Base-by-base conservation (phyloP, 2,797 vertebrate genomes). In the Leptoclinus maculatus region DNA sequence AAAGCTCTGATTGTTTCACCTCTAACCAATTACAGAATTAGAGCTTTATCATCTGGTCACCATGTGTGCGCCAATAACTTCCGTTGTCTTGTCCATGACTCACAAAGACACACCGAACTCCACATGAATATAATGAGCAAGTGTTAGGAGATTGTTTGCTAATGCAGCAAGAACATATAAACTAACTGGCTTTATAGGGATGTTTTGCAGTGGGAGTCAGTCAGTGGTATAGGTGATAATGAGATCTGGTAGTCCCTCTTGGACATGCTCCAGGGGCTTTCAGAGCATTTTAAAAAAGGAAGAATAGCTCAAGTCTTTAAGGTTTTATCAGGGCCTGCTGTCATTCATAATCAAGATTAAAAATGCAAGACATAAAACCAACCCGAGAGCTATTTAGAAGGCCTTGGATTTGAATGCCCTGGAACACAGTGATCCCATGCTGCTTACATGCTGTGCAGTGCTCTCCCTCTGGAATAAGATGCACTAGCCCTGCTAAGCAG, bases 291-390 rank as follows among this genome's bases (percentile, higher is more conserved):
- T 64, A 19, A 16, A 7, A 54, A 68, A 41, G n/a, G 27, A 57
- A 71, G 10, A 79, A 45, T 29, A 49, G 66, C 57, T 53, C 32
- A 43, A 76, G 49, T 27, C 56, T 66, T 64, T 21, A 60, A 64
- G 66, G 62, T 81, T 76, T 81, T 72, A 83, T 83, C 71, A 63
- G 17, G 76, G 60, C 25, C 45, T 82, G 49, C 23, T 39, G 58
- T 82, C 79, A 73, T 71, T 83, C 39, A 45, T 72, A 71, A 7
- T 71, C 29, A 25, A 21, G 34, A 80, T 84, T 43, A 84, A 85
- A 85, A 80, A 86, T 80, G 59, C 54, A 82, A n/a, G 19, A 57
- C 56, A 65, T 54, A 76, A 74, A 68, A 58, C 32, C 54, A 66
- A 43, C 71, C 62, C 62, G 14, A n/a, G 45, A 32, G 45, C 21